Percentiles rank a stretch among this genome's conserved stretches.
Conservation (phyloP, 37 sponge, comb jelly and placozoan species). For the Axinella damicornis region DNA sequence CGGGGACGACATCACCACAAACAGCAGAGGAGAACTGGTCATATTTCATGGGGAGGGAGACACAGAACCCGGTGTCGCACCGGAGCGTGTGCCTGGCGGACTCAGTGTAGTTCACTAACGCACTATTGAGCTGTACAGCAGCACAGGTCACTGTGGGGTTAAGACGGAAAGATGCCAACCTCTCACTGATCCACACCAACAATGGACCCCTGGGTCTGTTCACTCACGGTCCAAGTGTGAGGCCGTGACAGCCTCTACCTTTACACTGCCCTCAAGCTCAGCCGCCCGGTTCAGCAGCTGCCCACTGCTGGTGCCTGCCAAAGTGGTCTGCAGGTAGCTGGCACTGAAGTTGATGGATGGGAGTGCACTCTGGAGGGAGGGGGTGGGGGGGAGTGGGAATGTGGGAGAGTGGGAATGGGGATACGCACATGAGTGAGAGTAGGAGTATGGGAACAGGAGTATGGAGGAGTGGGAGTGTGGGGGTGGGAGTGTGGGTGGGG, state of each 20-base stretch:
- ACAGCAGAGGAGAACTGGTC: constrained; percentile 40
- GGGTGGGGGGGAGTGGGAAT: not conserved
- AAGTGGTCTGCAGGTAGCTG: not conserved
- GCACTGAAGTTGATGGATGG: not conserved
- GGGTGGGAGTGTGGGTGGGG: not conserved
- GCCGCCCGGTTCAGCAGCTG: not conserved
- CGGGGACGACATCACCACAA: constrained; percentile 63
- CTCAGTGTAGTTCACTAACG: constrained; percentile 10
- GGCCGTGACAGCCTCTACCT: too few relatives aligned
- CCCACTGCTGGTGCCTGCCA: not conserved
- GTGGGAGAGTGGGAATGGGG: not conserved
- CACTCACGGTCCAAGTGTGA: too few relatives aligned
- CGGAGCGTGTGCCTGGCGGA: constrained; percentile 3
- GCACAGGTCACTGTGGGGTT: constrained; percentile 8
- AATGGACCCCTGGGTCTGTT: too few relatives aligned
- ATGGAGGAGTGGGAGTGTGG: not conserved
- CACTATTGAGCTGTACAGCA: not conserved
- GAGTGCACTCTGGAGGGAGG: not conserved
- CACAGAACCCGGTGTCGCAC: constrained; percentile 38
- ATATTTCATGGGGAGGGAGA: constrained; percentile 12
- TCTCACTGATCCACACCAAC: too few relatives aligned
- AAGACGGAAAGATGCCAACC: not conserved
- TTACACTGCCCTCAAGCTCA: too few relatives aligned
- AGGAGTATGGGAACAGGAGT: constrained; percentile 7
- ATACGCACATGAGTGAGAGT: not conserved